phyloP scores from a whole-genome alignment of 2,888 invertebrate species.

The Prenolepis imparis region DNA sequence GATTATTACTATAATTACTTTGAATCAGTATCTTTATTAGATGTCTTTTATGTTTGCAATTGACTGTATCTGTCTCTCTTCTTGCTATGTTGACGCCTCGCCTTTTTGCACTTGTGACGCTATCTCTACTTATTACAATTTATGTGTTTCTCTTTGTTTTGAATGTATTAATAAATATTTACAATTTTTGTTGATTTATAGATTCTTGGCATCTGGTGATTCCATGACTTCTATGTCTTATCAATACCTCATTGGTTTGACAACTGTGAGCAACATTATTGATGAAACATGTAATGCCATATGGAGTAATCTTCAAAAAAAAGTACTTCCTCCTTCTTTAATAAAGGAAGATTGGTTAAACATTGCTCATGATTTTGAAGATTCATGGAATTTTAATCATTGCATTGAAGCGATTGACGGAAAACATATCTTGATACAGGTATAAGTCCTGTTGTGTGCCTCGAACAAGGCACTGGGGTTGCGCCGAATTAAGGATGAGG shows the following conservation, averaged over 20 bases:
- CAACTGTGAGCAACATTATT: neutral
- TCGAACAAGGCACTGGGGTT: too few relatives aligned
- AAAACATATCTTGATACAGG: neutral
- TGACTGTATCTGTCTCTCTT: too few relatives aligned
- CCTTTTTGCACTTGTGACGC: too few relatives aligned
- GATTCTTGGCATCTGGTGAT: neutral
- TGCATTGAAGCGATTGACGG: neutral
- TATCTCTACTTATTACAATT: too few relatives aligned
- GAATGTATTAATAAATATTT: slow-evolving; percentile 1
- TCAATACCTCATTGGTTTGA: neutral
- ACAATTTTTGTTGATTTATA: neutral
- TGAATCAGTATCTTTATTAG: too few relatives aligned
- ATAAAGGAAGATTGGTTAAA: neutral
- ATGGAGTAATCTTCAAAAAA: neutral
- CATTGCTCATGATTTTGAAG: slow-evolving; percentile 3
- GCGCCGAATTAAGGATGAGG: too few relatives aligned
- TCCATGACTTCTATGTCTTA: neutral
- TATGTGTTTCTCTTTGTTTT: neutral
- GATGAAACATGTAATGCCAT: neutral
- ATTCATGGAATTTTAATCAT: slow-evolving; percentile 1
- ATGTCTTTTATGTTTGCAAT: too few relatives aligned
- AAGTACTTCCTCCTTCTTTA: neutral
- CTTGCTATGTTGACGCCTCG: too few relatives aligned
- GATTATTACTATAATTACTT: too few relatives aligned
- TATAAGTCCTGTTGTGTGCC: too few relatives aligned